These are phyloP conservation scores for Anas georgica DNA, from an alignment of 2,797 vertebrate genomes.

Conservation along the genomic window DNA sequence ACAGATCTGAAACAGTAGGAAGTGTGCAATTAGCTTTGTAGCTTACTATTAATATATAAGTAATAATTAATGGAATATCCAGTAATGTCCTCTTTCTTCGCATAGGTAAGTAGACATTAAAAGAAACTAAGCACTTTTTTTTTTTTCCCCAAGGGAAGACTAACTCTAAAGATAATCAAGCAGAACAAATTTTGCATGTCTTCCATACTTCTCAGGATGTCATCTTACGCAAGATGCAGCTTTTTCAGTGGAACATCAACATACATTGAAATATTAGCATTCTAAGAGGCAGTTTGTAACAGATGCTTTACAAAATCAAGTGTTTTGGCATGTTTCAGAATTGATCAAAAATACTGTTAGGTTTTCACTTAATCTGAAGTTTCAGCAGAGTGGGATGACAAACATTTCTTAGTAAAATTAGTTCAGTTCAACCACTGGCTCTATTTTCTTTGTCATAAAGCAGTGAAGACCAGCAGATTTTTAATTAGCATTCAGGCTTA, in stretches of 20 bases:
- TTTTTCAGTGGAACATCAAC: conserved; percentile 1
- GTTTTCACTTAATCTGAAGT: conserved; percentile 64
- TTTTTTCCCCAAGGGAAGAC: not conserved
- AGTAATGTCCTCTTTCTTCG: not conserved
- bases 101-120: not conserved
- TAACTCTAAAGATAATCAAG: not conserved
- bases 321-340: conserved; percentile 67
- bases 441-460: conserved; percentile 22
- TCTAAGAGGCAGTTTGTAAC: conserved; percentile 49
- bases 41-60: not conserved
- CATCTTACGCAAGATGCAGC: not conserved
- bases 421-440: conserved; percentile 35
- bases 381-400: conserved; percentile 61
- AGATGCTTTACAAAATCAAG: conserved; percentile 72
- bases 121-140: not conserved
- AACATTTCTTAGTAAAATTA: conserved; percentile 71
- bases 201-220: not conserved
- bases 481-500: conserved; percentile 57
- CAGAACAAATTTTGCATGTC: not conserved
- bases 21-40: not conserved
- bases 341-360: conserved; percentile 63
- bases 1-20: not conserved
- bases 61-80: not conserved
- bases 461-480: conserved; percentile 50
- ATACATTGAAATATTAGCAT: conserved; percentile 27